Conservation (phyloP, 64 coral and sea anemone genomes). For the Dendrophyllia cribrosa region DNA sequence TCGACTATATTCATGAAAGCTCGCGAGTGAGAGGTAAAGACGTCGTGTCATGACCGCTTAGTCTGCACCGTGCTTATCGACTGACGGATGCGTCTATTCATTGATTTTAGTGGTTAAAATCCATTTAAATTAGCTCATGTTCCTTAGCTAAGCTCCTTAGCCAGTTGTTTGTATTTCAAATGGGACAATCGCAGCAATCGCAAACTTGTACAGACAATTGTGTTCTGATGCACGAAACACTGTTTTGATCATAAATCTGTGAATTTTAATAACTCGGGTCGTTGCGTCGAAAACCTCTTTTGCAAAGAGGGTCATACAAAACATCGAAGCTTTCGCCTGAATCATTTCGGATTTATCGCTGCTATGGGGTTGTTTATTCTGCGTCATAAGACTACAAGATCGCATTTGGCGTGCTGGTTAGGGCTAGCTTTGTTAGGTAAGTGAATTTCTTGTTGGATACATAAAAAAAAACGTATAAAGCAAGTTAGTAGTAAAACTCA, state of each 20-base stretch:
- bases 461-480: not conserved
- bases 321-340: not conserved
- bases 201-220: not conserved
- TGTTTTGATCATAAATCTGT: not conserved
- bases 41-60: not conserved
- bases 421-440: not conserved
- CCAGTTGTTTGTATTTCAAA: conserved; percentile 18
- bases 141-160: conserved; percentile 31
- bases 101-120: not conserved
- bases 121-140: conserved; percentile 27
- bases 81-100: not conserved
- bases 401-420: not conserved
- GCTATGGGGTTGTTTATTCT: not conserved
- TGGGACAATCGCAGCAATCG: conserved; percentile 4
- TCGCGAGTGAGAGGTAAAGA: not conserved
- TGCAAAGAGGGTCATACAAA: not conserved
- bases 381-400: not conserved
- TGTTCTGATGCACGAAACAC: not conserved
- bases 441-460: not conserved
- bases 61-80: not conserved
- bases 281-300: not conserved
- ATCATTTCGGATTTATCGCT: not conserved
- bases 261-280: not conserved
- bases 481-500: too few relatives aligned
- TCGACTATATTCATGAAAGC: not conserved